Evolutionary conservation across 2,888 invertebrate genomes (phyloP).

Genomic region (Amiota communis): DNA sequence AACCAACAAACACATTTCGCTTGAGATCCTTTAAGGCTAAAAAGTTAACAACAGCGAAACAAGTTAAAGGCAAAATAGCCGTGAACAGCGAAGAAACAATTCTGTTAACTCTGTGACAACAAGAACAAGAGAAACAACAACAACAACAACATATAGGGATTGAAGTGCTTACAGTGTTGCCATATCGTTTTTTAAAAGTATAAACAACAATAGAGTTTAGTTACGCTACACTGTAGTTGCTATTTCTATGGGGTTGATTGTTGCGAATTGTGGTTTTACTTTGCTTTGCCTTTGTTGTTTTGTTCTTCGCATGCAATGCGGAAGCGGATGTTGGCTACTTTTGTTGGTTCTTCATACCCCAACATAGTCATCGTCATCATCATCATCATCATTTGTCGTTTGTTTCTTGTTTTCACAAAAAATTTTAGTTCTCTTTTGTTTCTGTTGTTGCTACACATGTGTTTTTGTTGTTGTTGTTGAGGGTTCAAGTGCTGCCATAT

Average conservation of each 20-base stretch:
- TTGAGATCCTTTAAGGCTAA: background rate
- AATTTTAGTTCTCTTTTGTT: background rate
- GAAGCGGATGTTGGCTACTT: conserved; percentile 35
- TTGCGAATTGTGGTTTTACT: background rate
- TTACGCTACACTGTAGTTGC: conserved; percentile 23
- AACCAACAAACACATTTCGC: no score
- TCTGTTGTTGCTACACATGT: no score
- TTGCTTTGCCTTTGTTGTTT: conserved; percentile 21
- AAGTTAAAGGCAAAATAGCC: no score
- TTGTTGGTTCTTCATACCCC: conserved; percentile 13
- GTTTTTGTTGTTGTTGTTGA: background rate
- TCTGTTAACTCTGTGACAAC: no score
- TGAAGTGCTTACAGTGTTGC: conserved; percentile 29
- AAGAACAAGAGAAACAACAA: background rate
- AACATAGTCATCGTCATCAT: no score
- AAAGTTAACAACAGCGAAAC: background rate
- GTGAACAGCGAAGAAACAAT: no score
- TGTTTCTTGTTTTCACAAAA: background rate
- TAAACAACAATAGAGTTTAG: conserved; percentile 21
- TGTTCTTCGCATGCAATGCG: conserved; percentile 7
- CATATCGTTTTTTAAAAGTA: conserved; percentile 37
- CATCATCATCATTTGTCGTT: background rate
- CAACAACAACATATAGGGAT: background rate
- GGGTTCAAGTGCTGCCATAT: conserved; percentile 11
- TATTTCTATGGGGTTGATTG: conserved; percentile 6